Evolutionary conservation across 2,888 invertebrate species (phyloP).

Genomic region (Trissolcus japonicus): DNA sequence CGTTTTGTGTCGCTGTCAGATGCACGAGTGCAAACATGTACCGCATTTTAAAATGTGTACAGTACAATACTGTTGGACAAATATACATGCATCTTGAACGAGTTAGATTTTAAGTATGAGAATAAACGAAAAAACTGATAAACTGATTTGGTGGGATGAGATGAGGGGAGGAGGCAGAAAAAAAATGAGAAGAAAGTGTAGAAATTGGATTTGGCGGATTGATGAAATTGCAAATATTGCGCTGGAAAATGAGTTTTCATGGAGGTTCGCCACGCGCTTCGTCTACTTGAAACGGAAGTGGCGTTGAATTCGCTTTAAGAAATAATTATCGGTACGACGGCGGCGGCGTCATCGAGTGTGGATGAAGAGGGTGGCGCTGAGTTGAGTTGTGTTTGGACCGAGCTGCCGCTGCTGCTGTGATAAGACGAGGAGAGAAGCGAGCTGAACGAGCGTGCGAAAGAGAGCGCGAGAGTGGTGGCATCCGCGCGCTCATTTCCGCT

Average conservation of each 20-base stretch:
- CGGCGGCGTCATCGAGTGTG: conserved; percentile 51
- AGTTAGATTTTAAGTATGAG: too few species aligned
- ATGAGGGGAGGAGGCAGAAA: background rate
- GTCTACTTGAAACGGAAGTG: conserved; percentile 58
- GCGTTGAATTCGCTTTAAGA: conserved; percentile 63
- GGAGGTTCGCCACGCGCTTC: conserved; percentile 50
- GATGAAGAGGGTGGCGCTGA: conserved; percentile 42
- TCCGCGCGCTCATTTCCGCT: conserved; percentile 76
- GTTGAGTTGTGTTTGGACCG: conserved; percentile 37
- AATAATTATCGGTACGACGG: conserved; percentile 62
- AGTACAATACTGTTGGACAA: too few species aligned
- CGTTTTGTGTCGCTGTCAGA: conserved; percentile 69
- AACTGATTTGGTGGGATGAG: background rate
- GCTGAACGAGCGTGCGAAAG: conserved; percentile 44
- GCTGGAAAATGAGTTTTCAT: conserved; percentile 48
- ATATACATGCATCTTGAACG: conserved; percentile 40
- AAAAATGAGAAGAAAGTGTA: background rate
- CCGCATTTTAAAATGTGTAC: conserved; percentile 68
- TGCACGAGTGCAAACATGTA: conserved; percentile 72
- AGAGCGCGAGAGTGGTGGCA: conserved; percentile 68
- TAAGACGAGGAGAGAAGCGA: conserved; percentile 6
- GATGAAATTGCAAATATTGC: conserved; percentile 30
- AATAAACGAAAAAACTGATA: too few species aligned
- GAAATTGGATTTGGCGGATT: too few species aligned
- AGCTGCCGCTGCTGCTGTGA: conserved; percentile 8